These are phyloP conservation scores for Drosophila malerkotliana DNA, from an alignment of 1,140 invertebrate species.

Conservation along the genomic window DNA sequence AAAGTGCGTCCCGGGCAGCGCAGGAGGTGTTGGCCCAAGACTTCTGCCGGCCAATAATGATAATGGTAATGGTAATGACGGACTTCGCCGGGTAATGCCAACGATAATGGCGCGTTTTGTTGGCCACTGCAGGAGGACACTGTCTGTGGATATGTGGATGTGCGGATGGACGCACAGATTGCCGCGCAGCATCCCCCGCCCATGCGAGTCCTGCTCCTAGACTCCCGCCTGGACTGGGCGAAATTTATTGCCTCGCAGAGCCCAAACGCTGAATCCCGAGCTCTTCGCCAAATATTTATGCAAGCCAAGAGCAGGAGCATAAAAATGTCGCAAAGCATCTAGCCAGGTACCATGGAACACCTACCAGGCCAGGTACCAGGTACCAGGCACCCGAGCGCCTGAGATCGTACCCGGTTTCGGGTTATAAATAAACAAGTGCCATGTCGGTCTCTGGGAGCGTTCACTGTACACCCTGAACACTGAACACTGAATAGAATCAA, in stretches of 20 bases:
- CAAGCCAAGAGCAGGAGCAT: conserved; percentile 53
- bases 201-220: neutral
- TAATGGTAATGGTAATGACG: conserved; percentile 29
- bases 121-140: conserved; percentile 37
- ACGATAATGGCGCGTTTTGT: conserved; percentile 14
- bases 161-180: conserved; percentile 44
- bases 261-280: neutral
- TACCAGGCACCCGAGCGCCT: neutral
- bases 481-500: conserved; percentile 13
- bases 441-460: neutral
- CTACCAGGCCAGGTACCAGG: conserved; percentile 1
- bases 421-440: neutral
- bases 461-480: conserved; percentile 2
- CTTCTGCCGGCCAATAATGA: neutral
- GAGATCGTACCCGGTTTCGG: neutral
- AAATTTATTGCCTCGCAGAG: conserved; percentile 48
- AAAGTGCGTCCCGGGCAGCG: neutral
- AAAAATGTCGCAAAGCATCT: conserved; percentile 50
- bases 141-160: neutral
- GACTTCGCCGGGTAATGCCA: conserved; percentile 15
- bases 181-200: conserved; percentile 36
- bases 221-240: conserved; percentile 15
- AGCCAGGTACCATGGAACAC: conserved; percentile 36
- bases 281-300: conserved; percentile 56
- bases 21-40: neutral